Evolutionary conservation across 2,888 invertebrate genomes (phyloP).

Genomic region (Xiphydria camelus): DNA sequence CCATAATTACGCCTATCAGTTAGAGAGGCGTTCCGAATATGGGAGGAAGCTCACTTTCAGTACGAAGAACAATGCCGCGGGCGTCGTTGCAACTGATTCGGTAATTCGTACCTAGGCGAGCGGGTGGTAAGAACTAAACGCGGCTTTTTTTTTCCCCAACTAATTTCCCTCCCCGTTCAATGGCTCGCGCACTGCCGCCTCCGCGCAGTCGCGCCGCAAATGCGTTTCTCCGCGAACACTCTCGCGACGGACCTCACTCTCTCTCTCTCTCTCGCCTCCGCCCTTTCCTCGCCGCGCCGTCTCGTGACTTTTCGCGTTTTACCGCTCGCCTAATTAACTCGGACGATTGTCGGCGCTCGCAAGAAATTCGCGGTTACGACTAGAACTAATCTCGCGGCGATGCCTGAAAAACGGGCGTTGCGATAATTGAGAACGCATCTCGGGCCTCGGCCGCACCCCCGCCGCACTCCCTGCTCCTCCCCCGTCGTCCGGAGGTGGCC

Average conservation of each 20-base stretch:
- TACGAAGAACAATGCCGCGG: too few species aligned
- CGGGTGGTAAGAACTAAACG: too few species aligned
- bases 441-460: too few species aligned
- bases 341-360: conserved; percentile 32
- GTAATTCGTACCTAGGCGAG: background rate
- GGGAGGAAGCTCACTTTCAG: too few species aligned
- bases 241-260: background rate
- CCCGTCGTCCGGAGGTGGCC: too few species aligned
- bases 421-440: conserved; percentile 14
- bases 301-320: conserved; percentile 7
- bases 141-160: background rate
- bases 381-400: conserved; percentile 35
- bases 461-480: too few species aligned
- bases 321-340: conserved; percentile 37
- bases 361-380: conserved; percentile 28
- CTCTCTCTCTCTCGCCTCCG: too few species aligned
- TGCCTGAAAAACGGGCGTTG: conserved; percentile 9
- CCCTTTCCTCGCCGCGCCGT: background rate
- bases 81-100: background rate
- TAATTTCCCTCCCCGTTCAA: too few species aligned
- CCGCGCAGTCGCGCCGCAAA: conserved; percentile 1
- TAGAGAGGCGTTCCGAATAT: too few species aligned
- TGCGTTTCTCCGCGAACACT: background rate
- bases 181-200: too few species aligned
- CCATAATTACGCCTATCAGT: too few species aligned